Base-by-base conservation (phyloP, 2,797 vertebrate species). In the Thunnus albacares region DNA sequence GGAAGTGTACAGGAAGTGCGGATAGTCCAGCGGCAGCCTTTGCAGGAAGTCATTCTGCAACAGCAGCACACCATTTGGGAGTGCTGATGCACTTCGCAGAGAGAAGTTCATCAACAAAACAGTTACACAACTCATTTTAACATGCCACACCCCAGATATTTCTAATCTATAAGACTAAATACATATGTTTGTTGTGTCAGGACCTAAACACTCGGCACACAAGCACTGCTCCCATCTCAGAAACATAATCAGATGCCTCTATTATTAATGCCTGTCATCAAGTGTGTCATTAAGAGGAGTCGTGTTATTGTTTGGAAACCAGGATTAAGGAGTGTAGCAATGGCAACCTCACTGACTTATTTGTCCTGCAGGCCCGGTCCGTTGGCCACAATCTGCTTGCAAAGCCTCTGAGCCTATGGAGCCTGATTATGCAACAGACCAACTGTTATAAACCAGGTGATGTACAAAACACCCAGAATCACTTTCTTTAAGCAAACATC, bases 41-140 rank as follows among this genome's bases (percentile, higher is more conserved):
- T 33, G 84, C 87, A 88, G 94, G 95, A 96, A 95, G 92, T 95
- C 81, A 90, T 94, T 92, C 83, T 90, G 93, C 87, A 92, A 90
- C 77, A 86, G 83, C 88, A 88, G 93, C 89, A 82, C 72, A 52
- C 62, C 78, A 64, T 88, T 68, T 45, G 59, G 79, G 87, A 89
- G 80, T 24, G 58, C 81, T 80, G 82, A 89, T 78, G 73, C 47
- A 81, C 80, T 80, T 49, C 57, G 43, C 8, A 64, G 24, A 78
- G 75, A 81, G 67, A 87, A 83, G 84, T 86, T 87, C 71, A 84
- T 81, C 71, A 86, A 75, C 33, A 41, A n/a, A 67, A 22, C 1
- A 56, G 59, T 76, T 80, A 51, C 73, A 72, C 66, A 77, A 78
- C 22, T 58, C 13, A 28, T 24, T 55, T 64, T 18, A 43, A 56